Evolutionary conservation across 2,797 vertebrate genomes (phyloP), one percentile per base, ranked within the genome.

Genomic region (Masticophis lateralis): DNA sequence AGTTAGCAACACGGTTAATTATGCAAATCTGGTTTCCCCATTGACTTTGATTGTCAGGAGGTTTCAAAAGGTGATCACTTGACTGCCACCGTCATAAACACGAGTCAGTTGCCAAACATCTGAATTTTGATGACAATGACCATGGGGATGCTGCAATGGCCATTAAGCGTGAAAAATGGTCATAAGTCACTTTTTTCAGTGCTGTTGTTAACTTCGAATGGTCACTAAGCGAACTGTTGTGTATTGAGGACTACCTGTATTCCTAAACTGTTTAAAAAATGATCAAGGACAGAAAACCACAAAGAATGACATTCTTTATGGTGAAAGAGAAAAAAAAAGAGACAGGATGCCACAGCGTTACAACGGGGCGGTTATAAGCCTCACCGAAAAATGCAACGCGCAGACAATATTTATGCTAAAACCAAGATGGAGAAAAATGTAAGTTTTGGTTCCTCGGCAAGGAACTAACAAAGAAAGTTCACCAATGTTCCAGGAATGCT

Each of bases 371-470:
- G 2, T 47, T 94, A 55, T 88, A 93, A 88, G 94, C 86, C 92
- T 47, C 59, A 25, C 63, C 60, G 56, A 61, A 51, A 51, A 88
- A 92, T 91, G 47, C 47, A 93, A 93, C 60, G 92, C 91, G 22
- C 55, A 87, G 22, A 94, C 94, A 94, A 95, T 51, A 55, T 87
- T 94, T 91, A 93, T 83, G n/a, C 47, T 74, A 59, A 86, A 86
- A 63, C 56, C 66, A 90, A 61, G 4, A 28, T 9, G 13, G 37
- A 63, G 14, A 43, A 91, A 90, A 92, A 93, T 57, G 51, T 59
- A 74, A 89, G n/a, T 47, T 91, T 92, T 91, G 90, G 90, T 91
- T 94, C 79, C 88, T 91, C 95, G 74, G 90, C 93, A 43, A 87
- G 63, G 94, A 69, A 69, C 28, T n/a, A 66, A 69, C 12, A 32